These are phyloP conservation scores for Schrankia costaestrigalis DNA, from an alignment of 2,888 invertebrate genomes.

Conservation along the genomic window DNA sequence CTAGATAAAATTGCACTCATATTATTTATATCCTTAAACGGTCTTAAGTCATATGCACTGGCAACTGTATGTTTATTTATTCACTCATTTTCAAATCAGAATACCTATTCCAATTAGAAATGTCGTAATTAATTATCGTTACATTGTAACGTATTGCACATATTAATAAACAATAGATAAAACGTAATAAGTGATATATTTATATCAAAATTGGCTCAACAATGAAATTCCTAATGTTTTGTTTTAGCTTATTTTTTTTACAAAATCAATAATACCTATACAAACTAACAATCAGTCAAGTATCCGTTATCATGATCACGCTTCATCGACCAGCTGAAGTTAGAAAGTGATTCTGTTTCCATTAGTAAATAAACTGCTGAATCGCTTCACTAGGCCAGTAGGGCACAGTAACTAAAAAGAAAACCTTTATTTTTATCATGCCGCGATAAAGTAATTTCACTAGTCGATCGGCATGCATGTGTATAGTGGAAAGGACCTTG, in stretches of 20 bases:
- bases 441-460: slow-evolving; percentile 42
- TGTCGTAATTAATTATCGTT: slow-evolving; percentile 19
- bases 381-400: slow-evolving; percentile 29
- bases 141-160: slow-evolving; percentile 13
- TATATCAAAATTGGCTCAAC: too few relatives aligned
- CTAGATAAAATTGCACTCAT: slow-evolving; percentile 24
- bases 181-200: background rate
- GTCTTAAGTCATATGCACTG: slow-evolving; percentile 26
- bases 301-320: slow-evolving; percentile 6
- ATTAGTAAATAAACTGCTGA: slow-evolving; percentile 21
- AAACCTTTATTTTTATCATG: slow-evolving; percentile 36
- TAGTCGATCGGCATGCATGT: slow-evolving; percentile 34
- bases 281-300: slow-evolving; percentile 15
- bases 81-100: too few relatives aligned
- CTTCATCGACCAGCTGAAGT: slow-evolving; percentile 15
- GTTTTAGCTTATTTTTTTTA: too few relatives aligned
- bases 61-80: slow-evolving; percentile 15
- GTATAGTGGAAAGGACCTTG: slow-evolving; percentile 57
- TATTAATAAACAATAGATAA: background rate
- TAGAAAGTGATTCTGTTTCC: slow-evolving; percentile 11
- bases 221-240: too few relatives aligned
- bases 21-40: slow-evolving; percentile 23
- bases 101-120: too few relatives aligned
- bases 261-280: too few relatives aligned
- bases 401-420: slow-evolving; percentile 36